Percentiles rank a stretch among this genome's conserved stretches.
Conservation (phyloP, 2,888 invertebrate genomes). For the Salticus scenicus region DNA sequence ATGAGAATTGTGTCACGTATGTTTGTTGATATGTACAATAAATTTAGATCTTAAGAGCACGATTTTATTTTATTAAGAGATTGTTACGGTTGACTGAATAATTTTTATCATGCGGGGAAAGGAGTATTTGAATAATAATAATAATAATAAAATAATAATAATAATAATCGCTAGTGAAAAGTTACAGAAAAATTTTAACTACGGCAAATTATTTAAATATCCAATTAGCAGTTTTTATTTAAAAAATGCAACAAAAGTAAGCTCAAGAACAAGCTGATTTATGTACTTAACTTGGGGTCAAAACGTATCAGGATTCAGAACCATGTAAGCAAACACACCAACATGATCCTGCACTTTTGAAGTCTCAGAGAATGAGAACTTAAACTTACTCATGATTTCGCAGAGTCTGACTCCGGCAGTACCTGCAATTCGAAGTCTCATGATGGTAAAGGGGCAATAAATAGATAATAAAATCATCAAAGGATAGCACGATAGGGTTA, state of each 20-base stretch:
- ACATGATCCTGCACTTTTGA: neutral
- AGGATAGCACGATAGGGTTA: neutral
- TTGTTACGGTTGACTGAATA: too few species aligned
- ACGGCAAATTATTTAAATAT: too few species aligned
- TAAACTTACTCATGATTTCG: neutral
- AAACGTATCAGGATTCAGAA: neutral
- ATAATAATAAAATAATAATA: too few species aligned
- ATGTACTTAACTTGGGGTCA: neutral
- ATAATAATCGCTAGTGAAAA: too few species aligned
- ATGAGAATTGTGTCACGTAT: too few species aligned
- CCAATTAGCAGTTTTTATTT: too few species aligned
- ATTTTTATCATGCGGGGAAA: too few species aligned
- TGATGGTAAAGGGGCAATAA: neutral
- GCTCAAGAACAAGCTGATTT: neutral
- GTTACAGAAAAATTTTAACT: too few species aligned
- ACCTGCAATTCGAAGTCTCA: slow-evolving; percentile 9
- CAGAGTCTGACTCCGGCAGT: neutral
- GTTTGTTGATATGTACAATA: too few species aligned
- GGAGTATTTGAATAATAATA: too few species aligned
- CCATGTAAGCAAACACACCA: neutral
- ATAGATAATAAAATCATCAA: neutral
- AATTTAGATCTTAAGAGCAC: too few species aligned
- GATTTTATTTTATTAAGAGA: too few species aligned
- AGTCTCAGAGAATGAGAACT: neutral
- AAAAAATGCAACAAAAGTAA: neutral